Evolutionary conservation across 2,888 invertebrate species (phyloP).

Genomic region (Euzetes globulus): DNA sequence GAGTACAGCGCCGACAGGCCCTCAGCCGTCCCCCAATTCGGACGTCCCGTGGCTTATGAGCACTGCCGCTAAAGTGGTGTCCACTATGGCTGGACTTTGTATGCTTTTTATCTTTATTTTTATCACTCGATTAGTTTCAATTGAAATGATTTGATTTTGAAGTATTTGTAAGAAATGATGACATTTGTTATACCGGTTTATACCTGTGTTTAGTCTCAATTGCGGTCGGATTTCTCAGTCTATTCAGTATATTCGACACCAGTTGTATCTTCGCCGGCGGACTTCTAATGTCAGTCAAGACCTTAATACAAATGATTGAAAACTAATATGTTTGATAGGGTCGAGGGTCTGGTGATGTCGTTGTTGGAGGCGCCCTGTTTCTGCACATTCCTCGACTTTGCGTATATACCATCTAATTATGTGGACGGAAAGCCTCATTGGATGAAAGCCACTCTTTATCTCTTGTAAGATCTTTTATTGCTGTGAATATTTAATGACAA

Average conservation of each 20-base stretch:
- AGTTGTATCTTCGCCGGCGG: conserved; percentile 33
- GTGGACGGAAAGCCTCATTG: conserved; percentile 77
- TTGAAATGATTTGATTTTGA: background rate
- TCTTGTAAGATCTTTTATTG: conserved; percentile 59
- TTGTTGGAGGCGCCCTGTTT: conserved; percentile 93
- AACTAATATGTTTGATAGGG: conserved; percentile 31
- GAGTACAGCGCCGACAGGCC: background rate
- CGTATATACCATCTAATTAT: conserved; percentile 70
- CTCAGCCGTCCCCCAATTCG: conserved; percentile 4
- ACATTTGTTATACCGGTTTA: background rate
- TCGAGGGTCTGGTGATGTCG: conserved; percentile 75
- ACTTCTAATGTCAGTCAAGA: conserved; percentile 33
- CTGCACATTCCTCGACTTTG: conserved; percentile 91
- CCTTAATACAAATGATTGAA: background rate
- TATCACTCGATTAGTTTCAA: background rate
- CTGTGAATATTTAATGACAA: conserved; percentile 24
- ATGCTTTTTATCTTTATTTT: conserved; percentile 15
- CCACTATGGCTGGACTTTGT: conserved; percentile 36
- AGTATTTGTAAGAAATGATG: background rate
- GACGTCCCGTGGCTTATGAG: conserved; percentile 35
- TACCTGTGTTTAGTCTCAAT: conserved; percentile 36
- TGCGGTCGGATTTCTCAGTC: conserved; percentile 29
- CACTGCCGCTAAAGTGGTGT: conserved; percentile 28
- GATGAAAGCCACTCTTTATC: conserved; percentile 77
- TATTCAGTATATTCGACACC: conserved; percentile 33